A percentile compares a stretch with the other conserved stretches of the same genome.
These are phyloP conservation scores for Zoanthus sociatus DNA, from an alignment of 92 coral and sea anemone species.

Conservation along the genomic window DNA sequence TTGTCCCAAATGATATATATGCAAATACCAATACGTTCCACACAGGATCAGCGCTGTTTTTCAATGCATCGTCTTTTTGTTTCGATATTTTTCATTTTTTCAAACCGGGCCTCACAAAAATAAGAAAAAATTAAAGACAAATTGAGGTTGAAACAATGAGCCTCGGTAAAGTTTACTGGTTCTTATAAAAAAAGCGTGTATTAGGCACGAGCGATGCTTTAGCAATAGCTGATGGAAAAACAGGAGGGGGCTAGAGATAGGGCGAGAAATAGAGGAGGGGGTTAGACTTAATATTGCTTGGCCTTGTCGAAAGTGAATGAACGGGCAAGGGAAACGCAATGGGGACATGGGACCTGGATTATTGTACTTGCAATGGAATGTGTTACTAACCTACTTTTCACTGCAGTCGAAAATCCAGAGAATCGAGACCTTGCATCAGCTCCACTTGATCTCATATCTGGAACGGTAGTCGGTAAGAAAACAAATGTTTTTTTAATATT, in stretches of 20 bases:
- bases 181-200: not conserved
- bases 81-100: not conserved
- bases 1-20: too few relatives aligned
- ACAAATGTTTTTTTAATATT: not conserved
- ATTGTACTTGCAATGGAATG: too few relatives aligned
- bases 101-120: too few relatives aligned
- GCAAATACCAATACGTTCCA: too few relatives aligned
- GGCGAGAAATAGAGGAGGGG: too few relatives aligned
- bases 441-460: constrained; percentile 26
- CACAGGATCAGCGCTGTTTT: too few relatives aligned
- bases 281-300: too few relatives aligned
- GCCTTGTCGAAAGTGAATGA: too few relatives aligned
- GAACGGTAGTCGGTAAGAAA: constrained; percentile 31
- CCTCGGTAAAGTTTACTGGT: not conserved
- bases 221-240: not conserved
- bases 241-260: too few relatives aligned
- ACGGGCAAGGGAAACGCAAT: too few relatives aligned
- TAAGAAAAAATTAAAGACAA: not conserved
- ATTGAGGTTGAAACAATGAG: not conserved
- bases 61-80: too few relatives aligned
- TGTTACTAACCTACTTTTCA: not conserved
- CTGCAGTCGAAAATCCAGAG: constrained; percentile 22
- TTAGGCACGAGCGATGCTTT: not conserved
- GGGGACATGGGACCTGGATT: too few relatives aligned
- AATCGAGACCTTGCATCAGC: not conserved